Base-by-base conservation (phyloP, 2,888 invertebrate genomes). In the Xanthorhoe designata region DNA sequence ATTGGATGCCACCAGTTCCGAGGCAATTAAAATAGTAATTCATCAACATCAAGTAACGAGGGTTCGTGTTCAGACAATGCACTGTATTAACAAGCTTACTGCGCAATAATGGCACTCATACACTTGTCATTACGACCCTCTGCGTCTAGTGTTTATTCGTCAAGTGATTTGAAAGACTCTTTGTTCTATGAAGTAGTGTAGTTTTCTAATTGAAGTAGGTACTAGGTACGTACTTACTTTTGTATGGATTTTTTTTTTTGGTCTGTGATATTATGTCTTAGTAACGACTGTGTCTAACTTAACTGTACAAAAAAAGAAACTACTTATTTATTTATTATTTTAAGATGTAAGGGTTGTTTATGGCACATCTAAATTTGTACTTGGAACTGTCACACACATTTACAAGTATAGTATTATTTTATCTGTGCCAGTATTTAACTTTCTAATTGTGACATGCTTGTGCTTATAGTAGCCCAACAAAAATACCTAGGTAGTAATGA, bases 41-140 rank as follows among this genome's bases (percentile, higher is more conserved):
- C 64, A 61, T 56, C 57, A 54, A 50, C 61, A 55, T 61, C 47
- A 47, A 35, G 49, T 51, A 67, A 55, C 56, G 64, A 67, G 42
- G 61, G 50, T 66, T 59, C 73, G 71, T 71, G 73, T 10, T 58
- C 61, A 19, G 17, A 73, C 73, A 73, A 73, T 60, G 61, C 58
- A 53, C 52, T 64, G 9, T 58, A 65, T 61, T 69, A 69, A 61
- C 65, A 61, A 55, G 64, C 64, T 65, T 53, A 57, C 68, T 49
- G 49, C 66, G 32, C 32, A 54, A 63, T 59, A 58, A 24, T 57
- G 29, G 18, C 13, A 47, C 32, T 17, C 17, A 35, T 7, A 5
- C 15, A 35, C 24, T 59, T 45, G 32, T 57, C 18, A 49, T 61
- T 50, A 66, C 45, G 0, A 49, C 58, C 69, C 61, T 15, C 6